A percentile compares a stretch with the other conserved stretches of the same genome.
Evolutionary conservation across 2,113 vertebrate genomes (phyloP).

Genomic region (Reinhardtius hippoglossoides): DNA sequence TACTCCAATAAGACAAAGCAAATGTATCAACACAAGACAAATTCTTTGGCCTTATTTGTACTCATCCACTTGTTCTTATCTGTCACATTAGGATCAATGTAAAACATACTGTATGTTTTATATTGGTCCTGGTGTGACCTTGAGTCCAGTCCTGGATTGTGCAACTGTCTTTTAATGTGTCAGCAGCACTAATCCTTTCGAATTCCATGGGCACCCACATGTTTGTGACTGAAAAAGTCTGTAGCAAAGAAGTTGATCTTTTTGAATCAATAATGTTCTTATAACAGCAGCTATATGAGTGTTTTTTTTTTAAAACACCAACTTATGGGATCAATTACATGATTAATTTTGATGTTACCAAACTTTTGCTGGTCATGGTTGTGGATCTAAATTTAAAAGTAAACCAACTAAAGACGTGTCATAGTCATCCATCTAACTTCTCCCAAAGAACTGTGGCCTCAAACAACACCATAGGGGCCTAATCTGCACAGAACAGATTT

Average conservation of each 20-base stretch:
- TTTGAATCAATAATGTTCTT: not conserved
- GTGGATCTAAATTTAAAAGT: not conserved
- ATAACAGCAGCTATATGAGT: not conserved
- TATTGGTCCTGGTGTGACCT: not conserved
- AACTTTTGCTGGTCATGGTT: conserved; percentile 5
- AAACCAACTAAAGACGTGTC: not conserved
- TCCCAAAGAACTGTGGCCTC: not conserved
- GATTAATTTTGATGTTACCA: conserved; percentile 20
- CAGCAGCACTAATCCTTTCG: not conserved
- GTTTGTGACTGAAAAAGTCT: not conserved
- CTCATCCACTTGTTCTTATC: not conserved
- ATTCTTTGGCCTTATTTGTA: not conserved
- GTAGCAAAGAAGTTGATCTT: not conserved
- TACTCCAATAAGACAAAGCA: too few relatives aligned
- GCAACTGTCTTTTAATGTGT: conserved; percentile 22
- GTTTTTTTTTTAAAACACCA: not conserved
- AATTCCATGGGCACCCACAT: not conserved
- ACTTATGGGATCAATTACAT: not conserved
- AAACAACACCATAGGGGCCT: not conserved
- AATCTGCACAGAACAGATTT: conserved; percentile 69
- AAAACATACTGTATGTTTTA: too few relatives aligned
- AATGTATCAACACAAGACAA: not conserved
- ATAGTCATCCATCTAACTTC: conserved; percentile 16
- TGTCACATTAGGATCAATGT: too few relatives aligned
- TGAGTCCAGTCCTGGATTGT: conserved; percentile 20